These are phyloP conservation scores for Actinernus sp. DNA, from an alignment of 92 coral and sea anemone species.

Conservation along the genomic window DNA sequence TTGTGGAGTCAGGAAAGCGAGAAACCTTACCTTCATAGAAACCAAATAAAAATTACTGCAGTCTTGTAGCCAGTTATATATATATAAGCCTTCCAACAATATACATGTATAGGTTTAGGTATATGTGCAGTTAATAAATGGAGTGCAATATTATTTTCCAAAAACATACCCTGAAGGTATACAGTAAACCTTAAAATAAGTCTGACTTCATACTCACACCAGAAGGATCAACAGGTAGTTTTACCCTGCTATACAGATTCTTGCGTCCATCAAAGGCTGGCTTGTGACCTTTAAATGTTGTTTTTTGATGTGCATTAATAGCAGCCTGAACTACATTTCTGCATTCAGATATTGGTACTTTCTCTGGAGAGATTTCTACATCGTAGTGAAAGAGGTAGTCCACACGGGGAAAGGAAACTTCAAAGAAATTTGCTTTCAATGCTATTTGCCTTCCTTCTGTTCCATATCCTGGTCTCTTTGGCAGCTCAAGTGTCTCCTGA, in stretches of 20 bases:
- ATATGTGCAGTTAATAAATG: no score
- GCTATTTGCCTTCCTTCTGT: conserved; percentile 65
- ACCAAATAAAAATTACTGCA: no score
- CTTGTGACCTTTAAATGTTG: conserved; percentile 48
- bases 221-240: no score
- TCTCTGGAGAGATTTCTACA: conserved; percentile 67
- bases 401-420: conserved; percentile 31
- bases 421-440: conserved; percentile 75
- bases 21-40: no score
- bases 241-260: conserved; percentile 71
- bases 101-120: no score
- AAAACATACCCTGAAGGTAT: no score
- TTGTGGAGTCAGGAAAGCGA: no score
- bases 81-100: no score
- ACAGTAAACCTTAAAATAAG: no score
- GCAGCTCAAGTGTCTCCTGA: conserved; percentile 40
- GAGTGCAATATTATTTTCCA: no score
- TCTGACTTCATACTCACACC: no score
- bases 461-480: conserved; percentile 81
- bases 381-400: conserved; percentile 79
- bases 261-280: conserved; percentile 94
- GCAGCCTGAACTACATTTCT: conserved; percentile 66
- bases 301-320: conserved; percentile 21
- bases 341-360: conserved; percentile 55
- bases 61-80: no score